Evolutionary conservation across 2,797 vertebrate species (phyloP).

Genomic region (Hapalemur alaotrensis): DNA sequence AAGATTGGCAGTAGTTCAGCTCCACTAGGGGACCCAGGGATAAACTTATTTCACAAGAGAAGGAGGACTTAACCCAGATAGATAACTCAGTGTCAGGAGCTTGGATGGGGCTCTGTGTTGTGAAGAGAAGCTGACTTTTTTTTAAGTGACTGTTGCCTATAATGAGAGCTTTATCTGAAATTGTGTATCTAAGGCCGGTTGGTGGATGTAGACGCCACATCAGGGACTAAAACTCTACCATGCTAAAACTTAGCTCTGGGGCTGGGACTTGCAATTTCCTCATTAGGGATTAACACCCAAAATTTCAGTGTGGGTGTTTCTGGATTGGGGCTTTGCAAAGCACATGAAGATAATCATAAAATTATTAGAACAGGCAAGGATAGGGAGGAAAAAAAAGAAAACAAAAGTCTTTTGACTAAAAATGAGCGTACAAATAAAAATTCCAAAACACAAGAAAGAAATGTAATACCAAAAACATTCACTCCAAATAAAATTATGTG

Average conservation of each 20-base stretch:
- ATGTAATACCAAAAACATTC: neutral
- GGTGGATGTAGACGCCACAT: neutral
- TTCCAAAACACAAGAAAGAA: neutral
- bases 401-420: neutral
- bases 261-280: neutral
- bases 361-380: neutral
- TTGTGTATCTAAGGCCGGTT: neutral
- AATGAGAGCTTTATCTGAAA: neutral
- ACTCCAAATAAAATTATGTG: neutral
- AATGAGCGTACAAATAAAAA: slow-evolving; percentile 6
- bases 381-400: neutral
- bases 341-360: slow-evolving; percentile 48
- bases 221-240: neutral
- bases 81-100: neutral
- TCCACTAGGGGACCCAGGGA: neutral
- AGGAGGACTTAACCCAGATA: neutral
- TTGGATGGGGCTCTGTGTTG: neutral
- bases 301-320: slow-evolving; percentile 1
- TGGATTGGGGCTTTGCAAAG: neutral
- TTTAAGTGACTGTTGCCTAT: neutral
- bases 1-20: neutral
- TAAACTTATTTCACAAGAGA: neutral
- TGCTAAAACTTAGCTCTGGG: neutral
- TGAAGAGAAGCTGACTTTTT: neutral
- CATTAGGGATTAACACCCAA: neutral